Conservation (phyloP, 2,888 invertebrate species). For the Laspeyria flexula region DNA sequence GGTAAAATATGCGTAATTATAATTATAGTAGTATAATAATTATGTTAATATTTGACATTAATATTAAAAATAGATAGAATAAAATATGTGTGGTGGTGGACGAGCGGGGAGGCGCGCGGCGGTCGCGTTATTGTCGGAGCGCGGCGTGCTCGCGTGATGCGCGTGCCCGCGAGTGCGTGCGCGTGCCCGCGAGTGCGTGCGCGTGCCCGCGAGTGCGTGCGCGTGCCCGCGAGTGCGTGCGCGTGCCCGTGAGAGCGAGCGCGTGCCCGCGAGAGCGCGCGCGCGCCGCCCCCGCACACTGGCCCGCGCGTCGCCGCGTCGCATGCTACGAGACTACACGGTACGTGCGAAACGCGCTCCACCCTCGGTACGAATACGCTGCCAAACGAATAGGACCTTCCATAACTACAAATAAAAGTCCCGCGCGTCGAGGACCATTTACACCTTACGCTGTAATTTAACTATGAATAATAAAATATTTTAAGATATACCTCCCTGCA, state of each 20-base stretch:
- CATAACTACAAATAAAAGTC: slow-evolving; percentile 66
- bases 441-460: slow-evolving; percentile 79
- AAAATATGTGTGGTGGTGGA: slow-evolving; percentile 83
- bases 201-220: too few species aligned
- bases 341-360: slow-evolving; percentile 35
- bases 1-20: slow-evolving; percentile 81
- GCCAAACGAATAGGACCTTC: slow-evolving; percentile 57
- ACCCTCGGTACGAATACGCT: slow-evolving; percentile 45
- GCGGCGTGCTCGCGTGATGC: slow-evolving; percentile 23
- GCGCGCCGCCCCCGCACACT: slow-evolving; percentile 18
- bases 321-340: slow-evolving; percentile 15
- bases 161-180: slow-evolving; percentile 1
- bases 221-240: too few species aligned
- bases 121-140: slow-evolving; percentile 65
- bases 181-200: background rate
- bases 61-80: slow-evolving; percentile 86
- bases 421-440: slow-evolving; percentile 71
- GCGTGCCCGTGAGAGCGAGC: too few species aligned
- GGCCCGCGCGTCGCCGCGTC: background rate
- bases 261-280: too few species aligned
- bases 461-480: slow-evolving; percentile 84
- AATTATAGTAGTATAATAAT: slow-evolving; percentile 83
- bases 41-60: slow-evolving; percentile 86
- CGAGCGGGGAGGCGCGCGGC: slow-evolving; percentile 78
- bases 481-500: slow-evolving; percentile 83